phyloP scores from a whole-genome alignment of 1,140 invertebrate species.

The Micrasema longulum region DNA sequence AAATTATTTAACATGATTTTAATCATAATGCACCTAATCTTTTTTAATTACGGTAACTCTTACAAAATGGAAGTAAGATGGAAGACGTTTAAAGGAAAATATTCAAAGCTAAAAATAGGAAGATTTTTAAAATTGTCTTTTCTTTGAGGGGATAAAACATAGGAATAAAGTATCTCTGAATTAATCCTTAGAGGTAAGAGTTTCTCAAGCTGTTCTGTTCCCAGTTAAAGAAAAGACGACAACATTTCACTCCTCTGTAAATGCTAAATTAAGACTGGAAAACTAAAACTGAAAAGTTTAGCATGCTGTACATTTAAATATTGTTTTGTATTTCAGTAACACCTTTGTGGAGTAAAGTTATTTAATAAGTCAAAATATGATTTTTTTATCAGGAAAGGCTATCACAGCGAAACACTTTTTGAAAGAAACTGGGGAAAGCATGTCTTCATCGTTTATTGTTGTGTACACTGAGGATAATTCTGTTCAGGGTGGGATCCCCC shows the following conservation, averaged over 20 bases:
- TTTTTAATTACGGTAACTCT: too few species aligned
- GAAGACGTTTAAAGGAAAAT: too few species aligned
- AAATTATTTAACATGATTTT: too few species aligned
- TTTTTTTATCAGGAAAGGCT: slow-evolving; percentile 47
- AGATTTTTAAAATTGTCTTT: too few species aligned
- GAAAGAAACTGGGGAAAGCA: slow-evolving; percentile 41
- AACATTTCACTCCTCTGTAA: slow-evolving; percentile 13
- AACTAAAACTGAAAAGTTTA: too few species aligned
- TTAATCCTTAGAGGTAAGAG: slow-evolving; percentile 1
- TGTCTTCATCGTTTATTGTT: slow-evolving; percentile 45
- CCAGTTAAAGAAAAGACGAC: not conserved
- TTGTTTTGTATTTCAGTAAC: too few species aligned
- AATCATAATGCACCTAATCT: too few species aligned
- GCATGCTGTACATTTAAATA: too few species aligned
- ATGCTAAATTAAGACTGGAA: slow-evolving; percentile 7
- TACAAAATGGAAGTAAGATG: too few species aligned
- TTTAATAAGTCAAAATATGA: not conserved
- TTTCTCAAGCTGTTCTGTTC: not conserved
- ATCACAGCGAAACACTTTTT: slow-evolving; percentile 49
- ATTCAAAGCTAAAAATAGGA: too few species aligned
- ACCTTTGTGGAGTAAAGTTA: too few species aligned
- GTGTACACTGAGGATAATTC: slow-evolving; percentile 45
- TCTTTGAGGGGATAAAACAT: not conserved
- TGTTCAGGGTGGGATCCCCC: not conserved
- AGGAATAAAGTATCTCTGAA: not conserved